These are phyloP conservation scores for Bubo blakistoni DNA, from an alignment of 2,113 vertebrate genomes.

Conservation along the genomic window DNA sequence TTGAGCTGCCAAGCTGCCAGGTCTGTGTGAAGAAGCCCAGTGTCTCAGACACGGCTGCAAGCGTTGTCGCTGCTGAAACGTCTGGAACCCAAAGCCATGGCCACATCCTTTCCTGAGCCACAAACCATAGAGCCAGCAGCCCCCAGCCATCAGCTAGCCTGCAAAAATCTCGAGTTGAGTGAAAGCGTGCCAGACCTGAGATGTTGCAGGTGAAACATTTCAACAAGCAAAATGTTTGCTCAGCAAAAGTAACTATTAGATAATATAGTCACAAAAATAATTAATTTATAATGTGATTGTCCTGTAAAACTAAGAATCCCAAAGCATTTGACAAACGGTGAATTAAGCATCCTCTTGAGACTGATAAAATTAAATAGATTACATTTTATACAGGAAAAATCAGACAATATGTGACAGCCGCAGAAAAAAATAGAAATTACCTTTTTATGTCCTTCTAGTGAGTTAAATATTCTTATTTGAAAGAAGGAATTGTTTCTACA, in stretches of 20 bases:
- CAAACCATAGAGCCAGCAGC: not conserved
- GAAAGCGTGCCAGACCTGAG: not conserved
- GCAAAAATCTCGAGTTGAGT: not conserved
- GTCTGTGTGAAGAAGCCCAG: not conserved
- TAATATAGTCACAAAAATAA: not conserved
- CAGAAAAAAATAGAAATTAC: not conserved
- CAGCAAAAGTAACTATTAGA: not conserved
- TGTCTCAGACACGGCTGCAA: not conserved
- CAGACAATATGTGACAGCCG: rapidly evolving
- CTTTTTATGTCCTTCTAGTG: not conserved
- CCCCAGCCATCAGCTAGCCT: not conserved
- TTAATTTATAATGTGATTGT: not conserved
- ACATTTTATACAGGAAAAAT: not conserved
- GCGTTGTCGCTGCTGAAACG: rapidly evolving
- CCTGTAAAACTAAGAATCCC: not conserved
- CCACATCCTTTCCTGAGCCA: not conserved
- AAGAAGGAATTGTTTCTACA: not conserved
- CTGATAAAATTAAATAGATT: not conserved
- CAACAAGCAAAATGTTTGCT: not conserved
- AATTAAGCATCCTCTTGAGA: not conserved
- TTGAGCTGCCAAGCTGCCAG: not conserved
- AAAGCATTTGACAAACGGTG: not conserved
- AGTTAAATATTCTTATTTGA: not conserved
- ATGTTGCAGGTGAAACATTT: not conserved
- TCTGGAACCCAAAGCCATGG: not conserved